Evolutionary conservation across 2,113 vertebrate genomes (phyloP).

Genomic region (Nycticorax nycticorax): DNA sequence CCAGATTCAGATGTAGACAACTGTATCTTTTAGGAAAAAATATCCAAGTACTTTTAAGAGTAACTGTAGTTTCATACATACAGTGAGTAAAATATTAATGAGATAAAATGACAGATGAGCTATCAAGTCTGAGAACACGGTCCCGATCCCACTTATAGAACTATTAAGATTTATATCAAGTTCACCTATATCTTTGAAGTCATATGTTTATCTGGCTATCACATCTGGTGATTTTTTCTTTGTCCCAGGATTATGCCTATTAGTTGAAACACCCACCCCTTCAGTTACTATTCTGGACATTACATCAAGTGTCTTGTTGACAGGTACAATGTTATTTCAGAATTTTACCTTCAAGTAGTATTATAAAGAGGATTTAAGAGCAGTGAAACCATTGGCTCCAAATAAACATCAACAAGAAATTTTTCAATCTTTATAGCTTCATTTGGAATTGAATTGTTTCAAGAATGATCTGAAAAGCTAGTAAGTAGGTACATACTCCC

Average conservation of each 20-base stretch:
- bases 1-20: neutral
- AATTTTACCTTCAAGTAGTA: neutral
- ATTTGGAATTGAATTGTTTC: neutral
- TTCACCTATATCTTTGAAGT: neutral
- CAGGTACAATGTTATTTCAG: neutral
- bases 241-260: neutral
- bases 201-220: neutral
- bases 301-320: accelerated
- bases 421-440: neutral
- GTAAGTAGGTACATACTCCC: neutral
- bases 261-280: neutral
- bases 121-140: neutral
- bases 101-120: neutral
- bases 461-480: neutral
- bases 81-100: neutral
- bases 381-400: neutral
- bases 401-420: neutral
- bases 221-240: neutral
- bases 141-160: neutral
- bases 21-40: neutral
- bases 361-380: neutral
- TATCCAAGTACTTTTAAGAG: neutral
- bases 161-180: neutral
- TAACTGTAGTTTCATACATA: neutral
- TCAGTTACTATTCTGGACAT: neutral